These are phyloP conservation scores for Gallinago jamesoni DNA, from an alignment of 2,113 vertebrate species.

Conservation along the genomic window DNA sequence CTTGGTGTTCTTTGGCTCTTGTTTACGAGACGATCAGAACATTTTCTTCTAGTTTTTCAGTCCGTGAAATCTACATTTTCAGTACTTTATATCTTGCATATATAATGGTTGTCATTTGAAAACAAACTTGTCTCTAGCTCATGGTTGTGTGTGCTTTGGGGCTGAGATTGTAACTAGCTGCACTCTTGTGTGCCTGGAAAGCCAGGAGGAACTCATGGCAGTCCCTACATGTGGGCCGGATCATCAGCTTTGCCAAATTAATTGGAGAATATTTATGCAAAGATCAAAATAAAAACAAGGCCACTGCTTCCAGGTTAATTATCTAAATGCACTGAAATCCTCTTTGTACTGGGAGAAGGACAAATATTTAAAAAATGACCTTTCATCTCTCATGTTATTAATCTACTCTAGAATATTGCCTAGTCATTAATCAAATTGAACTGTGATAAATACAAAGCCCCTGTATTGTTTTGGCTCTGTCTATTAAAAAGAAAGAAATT, in stretches of 20 bases:
- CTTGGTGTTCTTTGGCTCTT: background rate
- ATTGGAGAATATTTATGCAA: slow-evolving; percentile 9
- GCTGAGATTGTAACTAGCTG: background rate
- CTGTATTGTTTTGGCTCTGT: background rate
- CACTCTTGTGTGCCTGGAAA: background rate
- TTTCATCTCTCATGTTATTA: slow-evolving; percentile 49
- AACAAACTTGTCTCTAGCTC: background rate
- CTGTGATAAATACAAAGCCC: slow-evolving; percentile 5
- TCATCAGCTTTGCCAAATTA: slow-evolving; percentile 30
- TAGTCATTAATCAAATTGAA: slow-evolving; percentile 64
- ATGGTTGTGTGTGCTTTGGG: background rate
- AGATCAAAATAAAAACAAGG: slow-evolving; percentile 47
- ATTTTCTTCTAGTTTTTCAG: background rate
- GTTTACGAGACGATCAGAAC: background rate
- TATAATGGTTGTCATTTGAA: background rate
- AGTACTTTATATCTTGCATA: background rate
- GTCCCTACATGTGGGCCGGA: background rate
- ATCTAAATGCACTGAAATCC: slow-evolving; percentile 66
- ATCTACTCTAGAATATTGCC: slow-evolving; percentile 47
- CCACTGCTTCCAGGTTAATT: slow-evolving; percentile 52
- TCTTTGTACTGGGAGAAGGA: slow-evolving; percentile 35
- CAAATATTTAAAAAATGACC: slow-evolving; percentile 25
- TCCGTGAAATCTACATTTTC: background rate
- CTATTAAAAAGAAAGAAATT: background rate
- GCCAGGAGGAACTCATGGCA: background rate